phyloP scores from a whole-genome alignment of 2,113 vertebrate species.

The Gnathonemus longibarbis region DNA sequence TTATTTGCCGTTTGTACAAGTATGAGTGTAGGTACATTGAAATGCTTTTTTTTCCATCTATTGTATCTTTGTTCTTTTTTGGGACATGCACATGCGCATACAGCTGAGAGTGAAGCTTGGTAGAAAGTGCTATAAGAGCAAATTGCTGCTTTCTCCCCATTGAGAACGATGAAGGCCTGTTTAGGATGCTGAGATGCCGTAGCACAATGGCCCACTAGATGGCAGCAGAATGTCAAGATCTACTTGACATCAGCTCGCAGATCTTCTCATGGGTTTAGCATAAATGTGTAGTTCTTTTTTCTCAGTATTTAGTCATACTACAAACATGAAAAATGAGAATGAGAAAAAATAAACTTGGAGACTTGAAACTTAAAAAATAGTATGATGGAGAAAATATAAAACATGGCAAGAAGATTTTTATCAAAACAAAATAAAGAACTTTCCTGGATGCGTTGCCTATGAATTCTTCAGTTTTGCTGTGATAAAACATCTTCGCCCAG shows the following conservation, averaged over 20 bases:
- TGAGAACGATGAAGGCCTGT: background rate
- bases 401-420: background rate
- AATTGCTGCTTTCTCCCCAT: background rate
- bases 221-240: constrained; percentile 22
- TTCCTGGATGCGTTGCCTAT: background rate
- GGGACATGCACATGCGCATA: background rate
- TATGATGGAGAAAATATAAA: background rate
- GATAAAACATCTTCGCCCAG: background rate
- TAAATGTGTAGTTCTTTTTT: background rate
- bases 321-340: background rate
- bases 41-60: background rate
- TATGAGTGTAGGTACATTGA: background rate
- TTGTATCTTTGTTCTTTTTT: background rate
- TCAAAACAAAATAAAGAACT: background rate
- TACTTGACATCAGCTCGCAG: background rate
- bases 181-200: background rate
- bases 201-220: constrained; percentile 30
- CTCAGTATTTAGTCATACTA: background rate
- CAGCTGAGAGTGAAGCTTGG: background rate
- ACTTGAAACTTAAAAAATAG: background rate
- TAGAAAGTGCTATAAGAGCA: background rate
- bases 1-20: background rate
- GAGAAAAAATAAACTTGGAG: background rate
- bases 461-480: background rate
- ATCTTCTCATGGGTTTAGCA: background rate